A percentile compares a stretch with the other conserved stretches of the same genome.
phyloP scores from a whole-genome alignment of 2,113 vertebrate species.

The Heterotilapia buettikoferi region DNA sequence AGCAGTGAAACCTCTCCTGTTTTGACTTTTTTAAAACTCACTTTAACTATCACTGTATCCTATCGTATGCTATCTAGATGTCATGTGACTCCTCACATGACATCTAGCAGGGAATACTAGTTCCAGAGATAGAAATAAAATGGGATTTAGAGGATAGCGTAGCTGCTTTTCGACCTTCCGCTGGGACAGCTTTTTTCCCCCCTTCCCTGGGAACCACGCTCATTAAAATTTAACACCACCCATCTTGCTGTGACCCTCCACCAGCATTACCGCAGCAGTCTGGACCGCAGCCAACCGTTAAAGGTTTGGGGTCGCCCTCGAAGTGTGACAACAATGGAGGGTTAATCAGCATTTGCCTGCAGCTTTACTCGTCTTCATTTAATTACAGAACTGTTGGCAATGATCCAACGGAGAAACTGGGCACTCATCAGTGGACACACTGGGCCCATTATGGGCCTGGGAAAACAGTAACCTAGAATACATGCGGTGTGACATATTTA shows the following conservation, averaged over 20 bases:
- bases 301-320: background rate
- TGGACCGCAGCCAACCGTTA: background rate
- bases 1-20: background rate
- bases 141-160: background rate
- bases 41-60: background rate
- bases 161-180: background rate
- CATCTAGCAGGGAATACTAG: background rate
- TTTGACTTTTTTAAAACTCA: background rate
- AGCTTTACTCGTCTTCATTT: background rate
- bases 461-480: background rate
- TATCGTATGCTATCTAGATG: background rate
- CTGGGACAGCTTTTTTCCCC: background rate
- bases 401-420: background rate
- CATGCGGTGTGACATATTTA: background rate
- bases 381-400: background rate
- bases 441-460: background rate
- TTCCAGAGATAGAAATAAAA: background rate
- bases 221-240: constrained; percentile 11
- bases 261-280: background rate
- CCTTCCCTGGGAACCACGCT: constrained; percentile 27
- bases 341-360: background rate
- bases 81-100: background rate
- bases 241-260: background rate
- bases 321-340: background rate
- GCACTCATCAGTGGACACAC: background rate